A percentile compares a stretch with the other conserved stretches of the same genome.
phyloP scores from a whole-genome alignment of 2,113 vertebrate genomes.

The Propithecus coquereli region DNA sequence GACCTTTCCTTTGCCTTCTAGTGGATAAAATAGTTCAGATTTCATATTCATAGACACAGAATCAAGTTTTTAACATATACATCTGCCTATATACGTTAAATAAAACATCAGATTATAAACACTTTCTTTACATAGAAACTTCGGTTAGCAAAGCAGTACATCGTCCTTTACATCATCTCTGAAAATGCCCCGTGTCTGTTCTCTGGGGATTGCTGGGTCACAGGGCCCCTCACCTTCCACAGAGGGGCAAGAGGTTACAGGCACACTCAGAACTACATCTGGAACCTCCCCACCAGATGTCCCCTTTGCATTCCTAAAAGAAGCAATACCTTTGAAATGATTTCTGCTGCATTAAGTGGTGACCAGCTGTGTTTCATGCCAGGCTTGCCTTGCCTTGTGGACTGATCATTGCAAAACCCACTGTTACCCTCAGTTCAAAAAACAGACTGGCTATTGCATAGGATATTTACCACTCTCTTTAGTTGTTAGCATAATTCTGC shows the following conservation, averaged over 20 bases:
- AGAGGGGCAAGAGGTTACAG: background rate
- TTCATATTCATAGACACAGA: constrained; percentile 79
- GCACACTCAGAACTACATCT: background rate
- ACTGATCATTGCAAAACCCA: background rate
- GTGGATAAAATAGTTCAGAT: constrained; percentile 76
- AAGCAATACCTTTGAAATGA: background rate
- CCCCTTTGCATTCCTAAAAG: background rate
- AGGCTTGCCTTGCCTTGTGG: background rate
- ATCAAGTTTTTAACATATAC: constrained; percentile 76
- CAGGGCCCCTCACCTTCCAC: background rate
- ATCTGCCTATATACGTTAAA: constrained; percentile 73
- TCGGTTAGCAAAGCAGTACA: constrained; percentile 74
- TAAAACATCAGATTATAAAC: constrained; percentile 76
- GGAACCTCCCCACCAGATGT: background rate
- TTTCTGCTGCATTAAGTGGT: background rate
- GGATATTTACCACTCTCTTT: background rate
- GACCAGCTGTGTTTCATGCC: background rate
- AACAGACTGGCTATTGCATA: background rate
- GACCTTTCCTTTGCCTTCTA: constrained; percentile 79
- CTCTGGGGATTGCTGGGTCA: constrained; percentile 72
- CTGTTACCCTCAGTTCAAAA: background rate
- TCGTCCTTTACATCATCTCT: constrained; percentile 58
- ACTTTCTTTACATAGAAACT: constrained; percentile 77
- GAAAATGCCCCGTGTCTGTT: constrained; percentile 75
- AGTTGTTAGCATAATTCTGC: background rate